phyloP scores from a whole-genome alignment of 1,140 invertebrate genomes.

The Neomicropteryx cornuta region DNA sequence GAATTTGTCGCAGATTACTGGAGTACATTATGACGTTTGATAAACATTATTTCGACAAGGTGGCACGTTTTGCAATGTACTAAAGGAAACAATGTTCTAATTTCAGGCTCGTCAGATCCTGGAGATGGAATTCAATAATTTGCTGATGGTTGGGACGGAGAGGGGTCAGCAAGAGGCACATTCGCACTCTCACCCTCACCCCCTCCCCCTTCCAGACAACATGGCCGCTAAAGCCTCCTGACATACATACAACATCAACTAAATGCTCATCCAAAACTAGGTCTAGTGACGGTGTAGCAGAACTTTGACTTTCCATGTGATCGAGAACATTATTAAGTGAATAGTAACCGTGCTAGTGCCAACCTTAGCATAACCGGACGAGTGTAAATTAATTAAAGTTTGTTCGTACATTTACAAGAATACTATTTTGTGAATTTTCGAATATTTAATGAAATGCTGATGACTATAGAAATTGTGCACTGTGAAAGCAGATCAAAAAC shows the following conservation, averaged over 20 bases:
- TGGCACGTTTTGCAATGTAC: background rate
- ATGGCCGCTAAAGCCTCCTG: conserved; percentile 17
- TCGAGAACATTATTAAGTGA: no score
- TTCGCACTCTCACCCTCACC: conserved; percentile 25
- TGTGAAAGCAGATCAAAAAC: no score
- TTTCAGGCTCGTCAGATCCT: conserved; percentile 73
- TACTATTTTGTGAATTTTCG: no score
- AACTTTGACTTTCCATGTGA: no score
- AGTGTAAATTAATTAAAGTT: no score
- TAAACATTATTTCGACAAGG: background rate
- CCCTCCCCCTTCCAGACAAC: conserved; percentile 12
- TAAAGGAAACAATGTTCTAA: conserved; percentile 1
- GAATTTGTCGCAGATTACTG: background rate
- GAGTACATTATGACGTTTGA: background rate
- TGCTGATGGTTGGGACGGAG: conserved; percentile 78
- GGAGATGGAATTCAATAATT: conserved; percentile 83
- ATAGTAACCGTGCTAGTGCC: no score
- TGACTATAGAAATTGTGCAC: no score
- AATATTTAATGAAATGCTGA: no score
- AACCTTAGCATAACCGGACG: no score
- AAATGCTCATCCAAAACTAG: no score
- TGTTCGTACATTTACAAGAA: no score
- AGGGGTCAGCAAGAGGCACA: conserved; percentile 47
- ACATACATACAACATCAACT: conserved; percentile 15
- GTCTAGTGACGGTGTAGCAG: no score